A percentile compares a stretch with the other conserved stretches of the same genome.
These are phyloP conservation scores for Mesodorylaimus sp. DNA, from an alignment of 2,888 invertebrate species.

Conservation along the genomic window DNA sequence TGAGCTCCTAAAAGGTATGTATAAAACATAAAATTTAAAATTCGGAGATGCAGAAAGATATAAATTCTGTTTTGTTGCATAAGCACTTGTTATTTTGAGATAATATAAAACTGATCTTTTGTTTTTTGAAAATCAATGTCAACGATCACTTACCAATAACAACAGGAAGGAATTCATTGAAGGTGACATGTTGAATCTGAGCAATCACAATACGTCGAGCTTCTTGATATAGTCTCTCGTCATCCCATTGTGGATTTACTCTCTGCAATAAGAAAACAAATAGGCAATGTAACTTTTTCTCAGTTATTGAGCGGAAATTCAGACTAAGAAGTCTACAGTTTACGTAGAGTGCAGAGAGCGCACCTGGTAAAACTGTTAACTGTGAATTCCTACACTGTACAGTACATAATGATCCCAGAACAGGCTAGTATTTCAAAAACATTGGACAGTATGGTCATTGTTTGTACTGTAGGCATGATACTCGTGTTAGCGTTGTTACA, in stretches of 20 bases:
- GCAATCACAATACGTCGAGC: constrained; percentile 33
- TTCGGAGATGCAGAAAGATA: not conserved
- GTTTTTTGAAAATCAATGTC: not conserved
- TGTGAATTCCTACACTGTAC: too few relatives aligned
- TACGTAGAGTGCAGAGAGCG: not conserved
- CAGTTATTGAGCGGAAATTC: too few relatives aligned
- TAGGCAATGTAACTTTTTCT: too few relatives aligned
- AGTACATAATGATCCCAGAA: too few relatives aligned
- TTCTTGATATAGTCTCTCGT: constrained; percentile 29
- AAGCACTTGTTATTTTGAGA: not conserved
- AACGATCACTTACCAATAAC: constrained; percentile 46
- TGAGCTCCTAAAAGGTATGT: constrained; percentile 13
- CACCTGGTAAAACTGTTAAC: too few relatives aligned
- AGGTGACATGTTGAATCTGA: constrained; percentile 41
- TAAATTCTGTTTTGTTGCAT: not conserved
- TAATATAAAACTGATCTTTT: not conserved
- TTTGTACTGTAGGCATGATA: too few relatives aligned
- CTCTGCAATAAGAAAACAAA: constrained; percentile 10
- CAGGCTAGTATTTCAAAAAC: too few relatives aligned
- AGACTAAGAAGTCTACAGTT: not conserved
- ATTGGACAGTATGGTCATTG: too few relatives aligned
- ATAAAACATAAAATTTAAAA: not conserved
- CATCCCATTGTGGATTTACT: constrained; percentile 25
- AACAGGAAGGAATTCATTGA: constrained; percentile 47
- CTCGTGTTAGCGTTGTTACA: too few relatives aligned